A percentile compares a stretch with the other conserved stretches of the same genome.
These are phyloP conservation scores for Psittacus erithacus DNA, from an alignment of 2,113 vertebrate genomes.

Conservation along the genomic window DNA sequence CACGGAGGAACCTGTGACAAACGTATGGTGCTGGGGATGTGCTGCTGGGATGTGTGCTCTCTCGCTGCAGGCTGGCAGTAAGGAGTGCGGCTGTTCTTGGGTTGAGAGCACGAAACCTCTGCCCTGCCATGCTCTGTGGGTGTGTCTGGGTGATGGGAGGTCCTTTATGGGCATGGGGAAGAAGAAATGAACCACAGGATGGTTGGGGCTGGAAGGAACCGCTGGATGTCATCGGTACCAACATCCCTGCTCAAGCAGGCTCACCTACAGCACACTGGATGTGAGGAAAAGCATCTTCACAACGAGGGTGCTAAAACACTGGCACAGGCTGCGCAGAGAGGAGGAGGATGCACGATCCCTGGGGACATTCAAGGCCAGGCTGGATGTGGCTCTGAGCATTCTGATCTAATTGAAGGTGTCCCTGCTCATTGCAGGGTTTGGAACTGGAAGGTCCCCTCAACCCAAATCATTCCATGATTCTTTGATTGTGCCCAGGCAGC, in stretches of 20 bases:
- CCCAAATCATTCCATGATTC: neutral
- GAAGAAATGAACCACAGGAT: neutral
- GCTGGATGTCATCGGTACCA: neutral
- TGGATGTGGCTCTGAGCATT: neutral
- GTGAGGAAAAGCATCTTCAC: neutral
- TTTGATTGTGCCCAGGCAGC: neutral
- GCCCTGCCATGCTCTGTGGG: neutral
- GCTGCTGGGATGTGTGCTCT: neutral
- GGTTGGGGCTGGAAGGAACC: neutral
- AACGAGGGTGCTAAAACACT: neutral
- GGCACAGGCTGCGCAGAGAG: neutral
- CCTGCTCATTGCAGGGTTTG: neutral
- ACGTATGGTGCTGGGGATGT: accelerated
- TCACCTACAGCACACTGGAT: neutral
- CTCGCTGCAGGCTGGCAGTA: neutral
- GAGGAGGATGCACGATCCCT: neutral
- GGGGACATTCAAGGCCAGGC: neutral
- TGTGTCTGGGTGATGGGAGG: neutral
- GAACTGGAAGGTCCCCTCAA: neutral
- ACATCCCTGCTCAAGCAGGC: neutral
- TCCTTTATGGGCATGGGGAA: neutral
- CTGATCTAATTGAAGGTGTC: neutral
- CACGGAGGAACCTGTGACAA: neutral
- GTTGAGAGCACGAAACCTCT: neutral
- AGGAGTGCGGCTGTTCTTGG: neutral